These are phyloP conservation scores for Amiota mariae DNA, from an alignment of 2,888 invertebrate species.

Conservation along the genomic window DNA sequence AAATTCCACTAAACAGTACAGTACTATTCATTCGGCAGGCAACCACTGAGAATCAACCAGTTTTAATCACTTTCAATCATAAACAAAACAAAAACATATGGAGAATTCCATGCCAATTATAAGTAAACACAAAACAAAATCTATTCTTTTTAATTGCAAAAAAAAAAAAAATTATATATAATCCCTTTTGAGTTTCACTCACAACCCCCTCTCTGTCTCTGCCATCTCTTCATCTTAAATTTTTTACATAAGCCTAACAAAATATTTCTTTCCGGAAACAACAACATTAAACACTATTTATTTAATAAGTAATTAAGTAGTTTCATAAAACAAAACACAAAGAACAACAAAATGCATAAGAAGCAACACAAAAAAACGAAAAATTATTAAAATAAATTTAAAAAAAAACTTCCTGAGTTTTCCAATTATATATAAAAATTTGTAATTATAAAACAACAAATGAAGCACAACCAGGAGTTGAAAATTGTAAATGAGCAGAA, in stretches of 20 bases:
- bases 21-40: no score
- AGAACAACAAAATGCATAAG: background rate
- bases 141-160: conserved; percentile 43
- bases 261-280: no score
- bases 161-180: no score
- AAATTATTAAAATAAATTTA: no score
- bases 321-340: conserved; percentile 16
- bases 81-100: no score
- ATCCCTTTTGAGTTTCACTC: background rate
- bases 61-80: no score
- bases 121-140: conserved; percentile 35
- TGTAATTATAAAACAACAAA: no score
- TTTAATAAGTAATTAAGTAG: conserved; percentile 15
- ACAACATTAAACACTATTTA: conserved; percentile 11
- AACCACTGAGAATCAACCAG: conserved; percentile 2
- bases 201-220: conserved; percentile 46
- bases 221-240: conserved; percentile 1
- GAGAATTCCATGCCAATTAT: background rate
- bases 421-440: no score
- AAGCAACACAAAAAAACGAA: background rate
- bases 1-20: conserved; percentile 29
- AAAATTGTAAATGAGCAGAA: no score
- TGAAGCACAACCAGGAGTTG: no score
- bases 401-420: no score
- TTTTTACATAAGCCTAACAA: no score